Base-by-base conservation (phyloP, 2,797 vertebrate genomes). In the Molossus alvarezi region DNA sequence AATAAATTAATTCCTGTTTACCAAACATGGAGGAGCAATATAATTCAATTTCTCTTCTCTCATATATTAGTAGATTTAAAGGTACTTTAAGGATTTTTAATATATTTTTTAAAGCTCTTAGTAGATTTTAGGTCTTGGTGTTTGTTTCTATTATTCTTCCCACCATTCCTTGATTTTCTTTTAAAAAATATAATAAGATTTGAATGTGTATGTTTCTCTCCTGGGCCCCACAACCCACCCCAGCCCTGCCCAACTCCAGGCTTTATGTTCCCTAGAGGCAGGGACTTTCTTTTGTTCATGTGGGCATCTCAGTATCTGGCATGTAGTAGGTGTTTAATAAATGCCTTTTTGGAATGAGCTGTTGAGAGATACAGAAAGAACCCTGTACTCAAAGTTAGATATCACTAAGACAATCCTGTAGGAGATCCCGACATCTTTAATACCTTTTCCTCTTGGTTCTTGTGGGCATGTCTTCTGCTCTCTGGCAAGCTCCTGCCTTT, bases 31-130 rank as follows among this genome's bases (percentile, higher is more conserved):
- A 58, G 3, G 18, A 18, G 11, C 29, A 87, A 37, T 75, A 60
- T 58, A 88, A 90, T 71, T 76, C 25, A 90, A 12, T 88, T 69
- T 94, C 71, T 91, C 13, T 9, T 58, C 10, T 94, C 5, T 76
- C 17, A 21, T 76, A 18, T 25, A n/a, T 75, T 90, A 87, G 9
- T 89, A 69, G 45, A 65, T 51, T 86, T 94, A 94, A 86, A 7
- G 2, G 10, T 82, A 58, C 25, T n/a, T 95, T 25, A 88, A 25
- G 6, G 51, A 51, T 75, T 88, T 89, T 80, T 21, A 58, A 84
- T 65, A 25, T 25, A 33, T 76, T 58, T 62, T 81, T 88, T 58
- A n/a, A 91, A 86, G 3, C 55, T n/a, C 29, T 88, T 75, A 80
- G 20, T 5, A 62, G 5, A 27, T 6, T 86, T 93, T 53, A 88